Conservation (phyloP, 2,113 vertebrate species). For the Anolis carolinensis region DNA sequence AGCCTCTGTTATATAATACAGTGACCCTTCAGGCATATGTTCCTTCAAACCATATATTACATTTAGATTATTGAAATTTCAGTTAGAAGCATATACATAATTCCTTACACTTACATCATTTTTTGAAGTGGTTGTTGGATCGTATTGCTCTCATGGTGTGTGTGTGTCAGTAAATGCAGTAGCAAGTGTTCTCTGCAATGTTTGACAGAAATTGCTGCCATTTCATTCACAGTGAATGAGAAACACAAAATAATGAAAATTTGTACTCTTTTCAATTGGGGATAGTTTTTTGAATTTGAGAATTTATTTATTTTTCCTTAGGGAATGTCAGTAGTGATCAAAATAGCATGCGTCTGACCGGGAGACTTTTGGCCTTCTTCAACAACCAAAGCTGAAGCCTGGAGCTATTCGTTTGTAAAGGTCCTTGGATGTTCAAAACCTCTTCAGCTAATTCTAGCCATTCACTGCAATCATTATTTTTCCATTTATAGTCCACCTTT, state of each 20-base stretch:
- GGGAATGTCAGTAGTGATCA: background rate
- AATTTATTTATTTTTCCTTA: background rate
- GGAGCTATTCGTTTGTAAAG: background rate
- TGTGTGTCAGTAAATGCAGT: background rate
- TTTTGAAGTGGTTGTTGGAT: background rate
- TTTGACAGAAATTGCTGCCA: slow-evolving; percentile 10
- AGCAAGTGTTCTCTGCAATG: background rate
- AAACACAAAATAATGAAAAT: background rate
- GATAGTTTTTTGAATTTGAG: background rate
- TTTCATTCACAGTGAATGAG: background rate
- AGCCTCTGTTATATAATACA: background rate
- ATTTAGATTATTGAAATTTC: slow-evolving; percentile 1
- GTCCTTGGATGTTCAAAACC: background rate
- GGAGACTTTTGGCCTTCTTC: background rate
- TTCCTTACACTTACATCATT: background rate
- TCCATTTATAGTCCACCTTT: too few species aligned
- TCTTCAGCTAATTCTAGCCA: background rate
- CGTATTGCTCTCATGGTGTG: background rate
- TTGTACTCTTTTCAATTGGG: background rate
- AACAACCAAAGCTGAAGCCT: background rate
- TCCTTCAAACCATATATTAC: background rate
- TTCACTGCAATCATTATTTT: too few species aligned
- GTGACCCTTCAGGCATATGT: background rate
- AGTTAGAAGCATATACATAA: background rate
- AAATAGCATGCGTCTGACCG: background rate